Base-by-base conservation (phyloP, 1,140 invertebrate genomes). In the Zophobas atratus region DNA sequence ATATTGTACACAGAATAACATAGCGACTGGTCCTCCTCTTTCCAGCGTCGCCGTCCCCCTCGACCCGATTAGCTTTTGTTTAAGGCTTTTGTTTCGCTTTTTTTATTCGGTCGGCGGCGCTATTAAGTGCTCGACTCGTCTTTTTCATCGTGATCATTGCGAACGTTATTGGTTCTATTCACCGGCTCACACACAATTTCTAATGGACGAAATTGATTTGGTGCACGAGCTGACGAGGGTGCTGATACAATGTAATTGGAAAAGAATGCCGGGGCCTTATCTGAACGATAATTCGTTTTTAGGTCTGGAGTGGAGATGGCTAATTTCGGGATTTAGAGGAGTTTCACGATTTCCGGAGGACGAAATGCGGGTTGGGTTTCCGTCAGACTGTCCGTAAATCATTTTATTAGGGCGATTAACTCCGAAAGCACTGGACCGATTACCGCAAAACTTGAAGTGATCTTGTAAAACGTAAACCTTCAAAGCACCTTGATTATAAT, bases 1-100 rank as follows among this genome's bases (percentile, higher is more conserved):
- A 84, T 85, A 83, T 84, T 85, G 82, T 84, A 82, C 78, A 84
- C 82, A 81, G 81, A 83, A 83, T 82, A 83, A 84, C 84, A 78
- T 71, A 67, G 60, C 60, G 60, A 67, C 60, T 67, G 60, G 77
- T 76, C 70, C 79, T 79, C 76, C 73, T 70, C 48, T 70, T 67
- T 39, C 36, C 75, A 53, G 75, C 70, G 33, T 43, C 72, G 75
- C 75, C 81, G 63, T 72, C 70, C 76, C 75, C 53, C 55, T 32
- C 38, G n/a, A 43, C 51, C 75, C 63, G 78, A 79, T 79, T 73
- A 76, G 78, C 75, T 76, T 76, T 72, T 79, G 78, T 79, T 79
- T 72, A 71, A 70, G 60, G 78, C 78, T 76, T 79, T 79, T 79
- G 78, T 79, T 79, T 79, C 73, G 74, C 2, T 67, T 67, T 79